Evolutionary conservation across 2,113 vertebrate species (phyloP).

Genomic region (Blennius ocellaris): DNA sequence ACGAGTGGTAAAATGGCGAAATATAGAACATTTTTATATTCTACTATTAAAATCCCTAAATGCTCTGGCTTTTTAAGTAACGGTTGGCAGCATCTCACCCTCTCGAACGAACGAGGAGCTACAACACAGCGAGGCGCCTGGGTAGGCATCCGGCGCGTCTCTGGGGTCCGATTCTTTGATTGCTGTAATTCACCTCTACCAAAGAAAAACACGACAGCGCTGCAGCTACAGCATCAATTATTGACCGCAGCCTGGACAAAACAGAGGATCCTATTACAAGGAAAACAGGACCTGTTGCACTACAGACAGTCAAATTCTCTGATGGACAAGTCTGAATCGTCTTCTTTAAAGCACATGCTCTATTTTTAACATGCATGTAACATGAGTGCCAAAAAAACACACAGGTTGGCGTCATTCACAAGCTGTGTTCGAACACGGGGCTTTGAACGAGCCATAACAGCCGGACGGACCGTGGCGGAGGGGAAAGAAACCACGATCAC

Average conservation of each 20-base stretch:
- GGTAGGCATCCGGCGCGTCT: slow-evolving; percentile 11
- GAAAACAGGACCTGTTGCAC: neutral
- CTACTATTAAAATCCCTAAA: neutral
- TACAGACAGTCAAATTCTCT: rapidly evolving
- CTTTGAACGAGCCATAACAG: slow-evolving; percentile 51
- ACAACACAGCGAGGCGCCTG: slow-evolving; percentile 4
- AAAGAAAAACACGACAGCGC: slow-evolving; percentile 16
- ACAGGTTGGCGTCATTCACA: too few relatives aligned
- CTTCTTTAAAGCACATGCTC: too few relatives aligned
- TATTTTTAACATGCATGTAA: too few relatives aligned
- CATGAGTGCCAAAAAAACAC: too few relatives aligned
- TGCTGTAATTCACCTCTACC: slow-evolving; percentile 1
- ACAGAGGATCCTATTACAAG: slow-evolving; percentile 12
- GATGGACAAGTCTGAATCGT: neutral
- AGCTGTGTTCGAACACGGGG: slow-evolving; percentile 17
- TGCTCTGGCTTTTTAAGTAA: neutral
- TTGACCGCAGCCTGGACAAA: slow-evolving; percentile 26
- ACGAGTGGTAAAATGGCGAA: too few relatives aligned
- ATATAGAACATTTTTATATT: too few relatives aligned
- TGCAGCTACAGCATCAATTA: slow-evolving; percentile 38
- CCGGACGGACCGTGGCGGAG: slow-evolving; percentile 15
- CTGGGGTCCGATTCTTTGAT: neutral
- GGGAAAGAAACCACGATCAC: slow-evolving; percentile 19
- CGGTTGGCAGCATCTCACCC: neutral
- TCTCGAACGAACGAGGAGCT: neutral